Base-by-base conservation (phyloP, 2,888 invertebrate genomes). In the Parelbella ahira region DNA sequence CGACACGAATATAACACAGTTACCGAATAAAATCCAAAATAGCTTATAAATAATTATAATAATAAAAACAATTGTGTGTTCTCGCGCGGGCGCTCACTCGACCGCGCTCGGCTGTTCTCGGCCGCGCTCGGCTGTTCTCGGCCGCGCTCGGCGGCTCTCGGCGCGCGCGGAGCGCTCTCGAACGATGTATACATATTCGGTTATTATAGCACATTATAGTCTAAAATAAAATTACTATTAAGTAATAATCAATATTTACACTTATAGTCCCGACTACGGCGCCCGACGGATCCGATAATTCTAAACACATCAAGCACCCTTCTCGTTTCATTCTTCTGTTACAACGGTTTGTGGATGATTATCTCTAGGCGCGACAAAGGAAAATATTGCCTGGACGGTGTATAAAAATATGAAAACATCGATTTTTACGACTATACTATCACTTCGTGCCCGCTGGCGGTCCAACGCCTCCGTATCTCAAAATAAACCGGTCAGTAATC, bases 191-290 rank as follows among this genome's bases (percentile, higher is more conserved):
- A 69, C 68, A 68, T 68, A 63, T 67, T 74, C 72, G 70, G 71
- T 75, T 81, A 81, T 54, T 53, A 56, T 82, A 84, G 84, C 84
- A 84, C 84, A 75, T 71, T 68, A 71, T 66, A 75, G 68, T 80
- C 81, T 83, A 84, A 75, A 77, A 79, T 80, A 81, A 79, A 70
- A 80, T 81, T 79, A 84, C 75, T 73, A 83, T 75, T 74, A 76
- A 75, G 80, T 84, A 82, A 79, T 81, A 73, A 81, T 77, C 74
- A 75, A 81, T 84, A 82, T 84, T 80, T 82, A 86, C 82, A 82
- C 48, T 65, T 62, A 52, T 55, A 64, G 62, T 63, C 57, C 60
- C 60, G 59, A 60, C 62, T 58, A 51, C 61, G 58, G 56, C 62
- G 60, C 49, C 58, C 58, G 62, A 55, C 53, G 53, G 54, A 45